Base-by-base conservation (phyloP, 2,797 vertebrate species). In the Scomberomorus guttatus region DNA sequence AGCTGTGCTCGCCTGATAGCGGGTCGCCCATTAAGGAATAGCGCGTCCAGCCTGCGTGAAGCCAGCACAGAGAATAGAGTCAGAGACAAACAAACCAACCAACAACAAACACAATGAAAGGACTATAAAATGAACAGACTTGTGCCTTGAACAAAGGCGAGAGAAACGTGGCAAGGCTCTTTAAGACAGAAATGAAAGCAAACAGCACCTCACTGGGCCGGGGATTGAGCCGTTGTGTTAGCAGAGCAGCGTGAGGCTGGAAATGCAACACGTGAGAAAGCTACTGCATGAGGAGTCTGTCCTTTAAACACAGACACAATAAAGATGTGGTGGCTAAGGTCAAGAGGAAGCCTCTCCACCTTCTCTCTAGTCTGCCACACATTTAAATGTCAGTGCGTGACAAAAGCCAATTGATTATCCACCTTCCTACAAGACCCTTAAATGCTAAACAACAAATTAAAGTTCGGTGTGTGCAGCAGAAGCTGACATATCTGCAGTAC, bases 11-110 rank as follows among this genome's bases (percentile, higher is more conserved):
- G 66, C 97, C 97, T 56, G 92, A 95, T 86, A 93, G 92, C 10
- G 94, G 93, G 85, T 96, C 95, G 73, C 97, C 97, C 66, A 96
- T 93, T 77, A 98, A 95, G 90, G 96, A 96, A 84, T 98, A 98
- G 62, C 97, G 96, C 50, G 93, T 93, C 97, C 97, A 98, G 67
- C 97, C 97, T 98, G 93, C 72, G 60, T 82, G 82, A 86, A 87
- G 87, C 90, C 93, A 91, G 81, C 81, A 76, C 69, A 70, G 61
- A 87, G 80, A 90, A 90, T 84, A 69, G 85, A 93, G 93, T 95
- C 79, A 93, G 86, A 80, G 79, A 76, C 73, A 89, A 89, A 89
- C 84, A 89, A 90, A 82, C 84, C 72, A 57, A 68, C 60, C 77
- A 58, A 81, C 79, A 86, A 88, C 84, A 91, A 88, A 90, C 74